Conservation (phyloP, 2,797 vertebrate genomes). For the Synaphobranchus kaupii region DNA sequence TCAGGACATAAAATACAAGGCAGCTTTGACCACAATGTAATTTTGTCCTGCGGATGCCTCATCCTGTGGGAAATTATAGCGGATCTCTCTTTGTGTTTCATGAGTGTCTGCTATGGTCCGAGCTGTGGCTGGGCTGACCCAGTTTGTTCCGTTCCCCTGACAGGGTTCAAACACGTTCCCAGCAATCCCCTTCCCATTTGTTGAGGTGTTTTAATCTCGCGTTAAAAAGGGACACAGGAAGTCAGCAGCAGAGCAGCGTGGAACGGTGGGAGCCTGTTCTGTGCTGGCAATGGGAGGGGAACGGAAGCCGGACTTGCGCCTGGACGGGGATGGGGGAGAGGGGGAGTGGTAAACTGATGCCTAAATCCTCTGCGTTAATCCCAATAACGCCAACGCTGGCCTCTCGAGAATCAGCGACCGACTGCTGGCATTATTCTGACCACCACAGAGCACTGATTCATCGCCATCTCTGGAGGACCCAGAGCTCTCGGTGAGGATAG, state of each 20-base stretch:
- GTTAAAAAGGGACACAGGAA: too few relatives aligned
- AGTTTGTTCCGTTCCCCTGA: conserved; percentile 19
- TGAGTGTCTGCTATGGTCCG: conserved; percentile 5
- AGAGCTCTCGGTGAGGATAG: background rate
- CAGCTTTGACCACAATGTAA: background rate
- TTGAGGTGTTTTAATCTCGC: too few relatives aligned
- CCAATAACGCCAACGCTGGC: conserved; percentile 75
- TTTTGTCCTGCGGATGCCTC: background rate
- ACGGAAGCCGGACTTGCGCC: too few relatives aligned
- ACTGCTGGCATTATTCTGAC: conserved; percentile 77
- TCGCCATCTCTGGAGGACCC: conserved; percentile 39
- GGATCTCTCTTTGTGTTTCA: background rate
- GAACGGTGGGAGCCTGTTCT: too few relatives aligned
- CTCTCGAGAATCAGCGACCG: conserved; percentile 64
- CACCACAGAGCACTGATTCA: conserved; percentile 59
- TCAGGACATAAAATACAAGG: background rate
- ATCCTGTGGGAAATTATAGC: background rate
- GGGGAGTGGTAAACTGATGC: conserved; percentile 14
- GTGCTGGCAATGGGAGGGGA: too few relatives aligned
- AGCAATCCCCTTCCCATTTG: too few relatives aligned
- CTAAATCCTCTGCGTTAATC: conserved; percentile 59
- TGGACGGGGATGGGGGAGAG: too few relatives aligned
- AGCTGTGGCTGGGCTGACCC: background rate
- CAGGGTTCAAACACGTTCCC: background rate
- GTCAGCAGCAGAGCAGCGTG: too few relatives aligned